Evolutionary conservation across 1,140 invertebrate genomes (phyloP).

Genomic region (Micrasema longulum): DNA sequence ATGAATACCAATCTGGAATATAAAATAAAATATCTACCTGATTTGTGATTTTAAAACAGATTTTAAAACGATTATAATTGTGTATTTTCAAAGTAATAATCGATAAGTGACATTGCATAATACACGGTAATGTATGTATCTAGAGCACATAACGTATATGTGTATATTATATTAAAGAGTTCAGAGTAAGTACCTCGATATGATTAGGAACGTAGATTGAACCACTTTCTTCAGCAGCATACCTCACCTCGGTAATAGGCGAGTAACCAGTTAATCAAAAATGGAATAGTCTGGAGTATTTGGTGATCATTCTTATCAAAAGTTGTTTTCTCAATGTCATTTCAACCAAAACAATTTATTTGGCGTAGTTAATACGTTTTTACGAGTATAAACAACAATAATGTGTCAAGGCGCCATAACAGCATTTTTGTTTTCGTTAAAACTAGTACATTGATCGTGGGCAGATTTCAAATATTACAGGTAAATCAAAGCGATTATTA

Average conservation of each 20-base stretch:
- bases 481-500: too few relatives aligned
- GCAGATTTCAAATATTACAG: too few relatives aligned
- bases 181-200: background rate
- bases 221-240: slow-evolving; percentile 35
- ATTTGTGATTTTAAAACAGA: too few relatives aligned
- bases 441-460: slow-evolving; percentile 1
- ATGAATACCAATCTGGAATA: too few relatives aligned
- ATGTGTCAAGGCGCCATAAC: slow-evolving; percentile 14
- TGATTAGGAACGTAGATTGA: slow-evolving; percentile 24
- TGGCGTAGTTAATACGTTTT: too few relatives aligned
- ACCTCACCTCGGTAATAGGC: background rate
- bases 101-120: slow-evolving; percentile 34
- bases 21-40: too few relatives aligned
- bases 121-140: slow-evolving; percentile 38
- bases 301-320: slow-evolving; percentile 21
- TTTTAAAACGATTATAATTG: background rate
- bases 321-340: slow-evolving; percentile 29
- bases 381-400: background rate
- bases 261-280: slow-evolving; percentile 5
- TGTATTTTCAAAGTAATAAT: slow-evolving; percentile 31
- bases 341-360: slow-evolving; percentile 9
- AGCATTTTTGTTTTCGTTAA: slow-evolving; percentile 15
- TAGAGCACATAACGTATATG: slow-evolving; percentile 20
- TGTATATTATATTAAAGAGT: too few relatives aligned
- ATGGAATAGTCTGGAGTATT: slow-evolving; percentile 9